phyloP scores from a whole-genome alignment of 2,113 vertebrate species.

The Oreochromis niloticus region DNA sequence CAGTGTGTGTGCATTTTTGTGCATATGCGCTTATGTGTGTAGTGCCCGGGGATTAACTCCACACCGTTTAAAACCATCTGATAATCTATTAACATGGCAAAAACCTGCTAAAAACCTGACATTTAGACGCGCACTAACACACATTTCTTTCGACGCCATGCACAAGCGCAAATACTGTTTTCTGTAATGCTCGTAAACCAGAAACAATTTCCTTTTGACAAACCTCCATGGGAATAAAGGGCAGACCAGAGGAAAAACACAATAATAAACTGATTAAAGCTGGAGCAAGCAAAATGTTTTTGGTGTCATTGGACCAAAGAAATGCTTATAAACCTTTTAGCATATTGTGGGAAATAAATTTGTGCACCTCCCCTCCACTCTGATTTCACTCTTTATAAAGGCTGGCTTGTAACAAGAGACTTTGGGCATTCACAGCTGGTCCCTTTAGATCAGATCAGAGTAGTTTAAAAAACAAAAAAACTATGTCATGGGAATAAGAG shows the following conservation, averaged over 20 bases:
- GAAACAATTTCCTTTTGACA: background rate
- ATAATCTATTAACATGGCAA: slow-evolving; percentile 61
- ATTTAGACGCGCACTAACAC: slow-evolving; percentile 5
- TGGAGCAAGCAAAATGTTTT: background rate
- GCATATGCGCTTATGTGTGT: background rate
- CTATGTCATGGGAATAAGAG: background rate
- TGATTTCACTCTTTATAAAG: background rate
- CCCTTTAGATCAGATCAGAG: background rate
- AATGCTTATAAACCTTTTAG: background rate
- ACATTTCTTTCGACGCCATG: background rate
- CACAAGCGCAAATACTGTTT: background rate
- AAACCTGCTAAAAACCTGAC: slow-evolving; percentile 17
- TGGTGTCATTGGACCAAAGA: background rate
- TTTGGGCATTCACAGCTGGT: background rate
- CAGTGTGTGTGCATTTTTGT: background rate
- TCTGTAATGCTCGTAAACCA: background rate
- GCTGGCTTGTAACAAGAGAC: background rate
- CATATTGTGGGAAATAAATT: background rate
- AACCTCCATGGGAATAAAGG: background rate
- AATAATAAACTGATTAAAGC: background rate
- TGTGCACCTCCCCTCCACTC: background rate
- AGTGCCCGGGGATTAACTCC: slow-evolving; percentile 34
- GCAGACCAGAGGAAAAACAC: background rate
- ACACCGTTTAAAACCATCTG: slow-evolving; percentile 23
- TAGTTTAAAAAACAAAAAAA: background rate